Evolutionary conservation across 1,140 invertebrate genomes (phyloP), one percentile per base, ranked within the genome.

Genomic region (Polypedilum vanderplanki): DNA sequence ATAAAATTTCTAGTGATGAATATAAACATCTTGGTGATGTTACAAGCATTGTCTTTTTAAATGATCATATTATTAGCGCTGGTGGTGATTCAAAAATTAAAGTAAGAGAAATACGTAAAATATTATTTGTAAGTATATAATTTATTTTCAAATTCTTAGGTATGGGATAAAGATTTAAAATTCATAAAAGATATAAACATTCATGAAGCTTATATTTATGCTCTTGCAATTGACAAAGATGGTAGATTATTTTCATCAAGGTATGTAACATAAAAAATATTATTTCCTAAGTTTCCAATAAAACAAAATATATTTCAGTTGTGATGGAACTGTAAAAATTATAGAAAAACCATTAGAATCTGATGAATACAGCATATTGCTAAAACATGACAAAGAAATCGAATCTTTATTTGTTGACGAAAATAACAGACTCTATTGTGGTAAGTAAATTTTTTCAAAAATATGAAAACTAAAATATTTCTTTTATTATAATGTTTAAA

Each of bases 11-110:
- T 15, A 10, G n/a, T 7, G 75, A 57, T 4, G 33, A 40, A 7
- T 1, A 22, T 75, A 77, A 78, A n/a, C 81, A 83, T 73, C 79
- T 81, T 75, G 80, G 81, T 17, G 81, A 82, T 75, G 78, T 78
- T 74, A 80, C 79, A 70, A 80, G 78, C 74, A 74, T 82, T 73
- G 77, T 76, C 40, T 82, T 78, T 40, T 78, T 76, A 41, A 74
- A 79, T 73, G 76, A 78, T 57, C 79, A 81, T 75, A 75, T 82
- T 74, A 82, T 81, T 76, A 81, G 80, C 65, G 81, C 80, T 41
- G 81, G 81, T n/a, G 81, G 81, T 7, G 81, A 83, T 78, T 81
- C 81, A n/a, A 82, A 80, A 78, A 81, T 83, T 73, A 78, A 80
- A 76, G 81, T 83, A 74, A 78, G 79, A 80, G 79, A n/a, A 67